These are phyloP conservation scores for Tetranychus piercei DNA, from an alignment of 2,888 invertebrate genomes.

Conservation along the genomic window DNA sequence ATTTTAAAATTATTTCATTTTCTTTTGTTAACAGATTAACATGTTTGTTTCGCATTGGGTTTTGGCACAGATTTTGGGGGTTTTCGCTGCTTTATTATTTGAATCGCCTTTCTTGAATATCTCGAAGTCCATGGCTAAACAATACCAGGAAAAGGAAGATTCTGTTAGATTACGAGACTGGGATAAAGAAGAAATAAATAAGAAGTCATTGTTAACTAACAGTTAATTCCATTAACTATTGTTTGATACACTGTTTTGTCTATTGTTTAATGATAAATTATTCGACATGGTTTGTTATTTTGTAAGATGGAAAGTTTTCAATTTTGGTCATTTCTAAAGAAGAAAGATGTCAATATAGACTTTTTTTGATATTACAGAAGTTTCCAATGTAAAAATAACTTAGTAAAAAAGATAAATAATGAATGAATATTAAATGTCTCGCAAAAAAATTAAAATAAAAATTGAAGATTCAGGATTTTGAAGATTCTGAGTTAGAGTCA, in stretches of 20 bases:
- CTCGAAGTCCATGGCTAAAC: conserved; percentile 11
- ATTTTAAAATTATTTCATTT: neutral
- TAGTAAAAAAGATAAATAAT: no score
- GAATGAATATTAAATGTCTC: no score
- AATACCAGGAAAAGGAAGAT: neutral
- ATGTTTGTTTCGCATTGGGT: conserved; percentile 19
- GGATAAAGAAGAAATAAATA: neutral
- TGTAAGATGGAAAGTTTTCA: no score
- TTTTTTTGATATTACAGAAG: no score
- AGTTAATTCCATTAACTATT: neutral
- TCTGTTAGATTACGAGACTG: neutral
- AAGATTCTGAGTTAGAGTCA: neutral
- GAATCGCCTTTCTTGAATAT: conserved; percentile 23
- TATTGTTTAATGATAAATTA: no score
- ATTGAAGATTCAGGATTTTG: neutral
- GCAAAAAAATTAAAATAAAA: no score
- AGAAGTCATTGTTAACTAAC: neutral
- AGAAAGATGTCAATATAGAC: no score
- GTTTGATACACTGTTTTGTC: neutral
- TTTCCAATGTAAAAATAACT: no score
- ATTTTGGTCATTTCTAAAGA: no score
- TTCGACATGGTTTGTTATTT: no score
- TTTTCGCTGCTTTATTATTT: conserved; percentile 19
- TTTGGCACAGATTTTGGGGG: conserved; percentile 14
- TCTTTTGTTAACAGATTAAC: conserved; percentile 14